Conservation (phyloP, 2,113 vertebrate genomes). For the Spilogale gracilis region DNA sequence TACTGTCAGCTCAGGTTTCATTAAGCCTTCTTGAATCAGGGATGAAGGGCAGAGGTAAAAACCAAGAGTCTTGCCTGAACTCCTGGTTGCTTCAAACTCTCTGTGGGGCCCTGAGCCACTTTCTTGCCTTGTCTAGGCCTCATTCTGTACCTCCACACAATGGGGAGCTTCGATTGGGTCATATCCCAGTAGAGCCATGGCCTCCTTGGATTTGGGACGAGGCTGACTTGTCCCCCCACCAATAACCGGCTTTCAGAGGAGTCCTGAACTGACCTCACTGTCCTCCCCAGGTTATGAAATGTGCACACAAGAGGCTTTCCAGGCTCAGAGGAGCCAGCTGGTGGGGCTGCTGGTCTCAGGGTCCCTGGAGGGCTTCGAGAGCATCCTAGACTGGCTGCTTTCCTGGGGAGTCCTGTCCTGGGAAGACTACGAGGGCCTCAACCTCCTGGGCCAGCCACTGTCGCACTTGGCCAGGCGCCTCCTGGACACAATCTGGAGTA, state of each 20-base stretch:
- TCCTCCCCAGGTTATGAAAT: conserved; percentile 81
- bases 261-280: neutral
- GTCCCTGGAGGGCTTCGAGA: conserved; percentile 89
- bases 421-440: conserved; percentile 91
- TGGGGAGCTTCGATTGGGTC: too few species aligned
- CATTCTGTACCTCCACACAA: neutral
- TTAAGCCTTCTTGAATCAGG: neutral
- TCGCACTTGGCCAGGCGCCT: conserved; percentile 86
- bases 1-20: neutral
- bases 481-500: conserved; percentile 88
- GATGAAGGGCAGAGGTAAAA: neutral
- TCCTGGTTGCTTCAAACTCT: neutral
- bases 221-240: neutral
- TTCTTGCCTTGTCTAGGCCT: neutral
- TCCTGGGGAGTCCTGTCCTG: conserved; percentile 88
- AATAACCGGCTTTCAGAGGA: neutral
- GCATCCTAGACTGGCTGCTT: conserved; percentile 90
- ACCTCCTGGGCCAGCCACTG: conserved; percentile 83
- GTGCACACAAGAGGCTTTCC: conserved; percentile 87
- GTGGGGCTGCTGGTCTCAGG: conserved; percentile 87
- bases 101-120: neutral
- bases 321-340: conserved; percentile 88
- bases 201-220: fast-evolving
- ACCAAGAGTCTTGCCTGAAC: neutral
- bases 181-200: fast-evolving